Base-by-base conservation (phyloP, 2,797 vertebrate species). In the Acanthurus leucopareius region DNA sequence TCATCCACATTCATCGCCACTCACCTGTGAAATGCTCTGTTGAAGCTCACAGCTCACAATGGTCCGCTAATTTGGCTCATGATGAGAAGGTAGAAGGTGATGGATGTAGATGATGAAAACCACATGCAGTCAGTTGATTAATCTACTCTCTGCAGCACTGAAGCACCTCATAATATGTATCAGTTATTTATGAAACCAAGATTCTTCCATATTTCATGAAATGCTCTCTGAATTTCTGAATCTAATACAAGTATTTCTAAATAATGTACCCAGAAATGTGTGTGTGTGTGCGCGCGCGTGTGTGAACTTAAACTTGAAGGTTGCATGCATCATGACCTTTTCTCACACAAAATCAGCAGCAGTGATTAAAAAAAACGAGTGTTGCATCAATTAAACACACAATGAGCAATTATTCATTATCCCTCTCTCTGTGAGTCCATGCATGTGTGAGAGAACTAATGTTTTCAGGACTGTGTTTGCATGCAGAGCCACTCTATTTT, bases 51-150 rank as follows among this genome's bases (percentile, higher is more conserved):
- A 15, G 59, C 67, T 70, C 57, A 38, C 63, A 40, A 48, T 20
- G 2, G 47, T 44, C 1, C 52, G 70, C 58, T 82, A 79, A 82
- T 82, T 61, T 62, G 51, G 66, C 32, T 65, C 53, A 58, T 83
- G 61, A 77, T 76, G 56, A 77, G 60, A 28, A 20, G 38, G n/a
- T 60, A 42, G 7, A 25, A 47, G 68, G 17, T 59, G 67, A 72
- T 77, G 71, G 51, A 66, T 79, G 44, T 61, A 42, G 38, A 20
- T 74, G 69, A 77, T 71, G 73, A 74, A 80, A 54, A 60, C 40
- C 19, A 20, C 64, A 66, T 57, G 40, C 62, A 58, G 61, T 44
- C 57, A 25, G 52, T 66, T 60, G 42, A 73, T 61, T 70, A 74
- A 79, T 67, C 51, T 63, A 60, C 47, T 52, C 47, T 52, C 59